phyloP scores from a whole-genome alignment of 2,113 vertebrate species.

The Hystrix brachyura region DNA sequence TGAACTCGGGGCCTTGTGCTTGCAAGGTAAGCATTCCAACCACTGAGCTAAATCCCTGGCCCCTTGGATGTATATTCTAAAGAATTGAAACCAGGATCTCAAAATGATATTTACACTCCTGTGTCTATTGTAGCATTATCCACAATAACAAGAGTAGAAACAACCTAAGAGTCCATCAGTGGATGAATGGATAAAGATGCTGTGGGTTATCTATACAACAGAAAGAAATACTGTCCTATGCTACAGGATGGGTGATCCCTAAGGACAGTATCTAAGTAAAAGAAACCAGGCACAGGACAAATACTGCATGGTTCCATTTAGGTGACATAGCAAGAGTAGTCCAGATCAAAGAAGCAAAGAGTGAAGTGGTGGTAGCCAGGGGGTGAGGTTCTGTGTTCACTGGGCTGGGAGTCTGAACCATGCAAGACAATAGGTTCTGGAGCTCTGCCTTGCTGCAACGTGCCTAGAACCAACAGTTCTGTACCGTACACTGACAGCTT shows the following conservation, averaged over 20 bases:
- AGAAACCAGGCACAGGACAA: background rate
- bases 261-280: background rate
- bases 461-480: background rate
- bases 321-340: background rate
- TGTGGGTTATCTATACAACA: background rate
- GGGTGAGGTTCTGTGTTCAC: background rate
- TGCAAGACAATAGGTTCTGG: background rate
- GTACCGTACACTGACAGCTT: too few relatives aligned
- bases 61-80: background rate
- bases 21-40: too few relatives aligned
- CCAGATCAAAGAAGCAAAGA: background rate
- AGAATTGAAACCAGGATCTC: background rate
- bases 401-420: background rate
- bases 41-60: too few relatives aligned
- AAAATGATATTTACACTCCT: background rate
- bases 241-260: background rate
- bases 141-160: background rate
- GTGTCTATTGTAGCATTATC: background rate
- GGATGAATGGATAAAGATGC: background rate
- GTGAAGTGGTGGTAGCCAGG: background rate
- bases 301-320: background rate
- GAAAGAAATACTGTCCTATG: background rate
- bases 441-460: background rate
- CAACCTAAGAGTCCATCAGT: too few relatives aligned
- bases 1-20: too few relatives aligned